Conservation (phyloP, 2,888 invertebrate species). For the Amphimallon solstitiale region DNA sequence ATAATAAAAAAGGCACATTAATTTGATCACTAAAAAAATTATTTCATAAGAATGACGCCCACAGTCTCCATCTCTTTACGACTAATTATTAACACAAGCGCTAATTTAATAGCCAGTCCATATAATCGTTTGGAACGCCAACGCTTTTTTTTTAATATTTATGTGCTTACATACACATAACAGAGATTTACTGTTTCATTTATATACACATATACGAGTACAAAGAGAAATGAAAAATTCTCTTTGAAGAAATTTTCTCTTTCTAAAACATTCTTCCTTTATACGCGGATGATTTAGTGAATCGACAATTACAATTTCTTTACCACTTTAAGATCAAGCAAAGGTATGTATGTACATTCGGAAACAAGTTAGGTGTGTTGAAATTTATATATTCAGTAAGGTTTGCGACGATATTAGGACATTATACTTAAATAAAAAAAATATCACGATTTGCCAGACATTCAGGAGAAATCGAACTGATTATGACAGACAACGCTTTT, state of each 20-base stretch:
- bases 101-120: conserved; percentile 36
- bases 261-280: conserved; percentile 17
- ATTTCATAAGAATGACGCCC: conserved; percentile 36
- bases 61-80: conserved; percentile 31
- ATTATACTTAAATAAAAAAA: too few species aligned
- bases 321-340: not conserved
- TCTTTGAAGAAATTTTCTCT: not conserved
- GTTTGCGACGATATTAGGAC: too few species aligned
- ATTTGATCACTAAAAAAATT: conserved; percentile 32
- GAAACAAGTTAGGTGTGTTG: too few species aligned
- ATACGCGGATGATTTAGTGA: conserved; percentile 27
- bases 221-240: conserved; percentile 20
- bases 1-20: conserved; percentile 29
- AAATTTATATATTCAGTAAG: too few species aligned
- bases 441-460: too few species aligned
- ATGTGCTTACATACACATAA: conserved; percentile 15
- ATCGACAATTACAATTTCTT: conserved; percentile 4
- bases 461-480: too few species aligned
- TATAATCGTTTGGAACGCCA: conserved; percentile 32
- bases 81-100: conserved; percentile 35
- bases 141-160: conserved; percentile 31
- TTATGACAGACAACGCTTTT: too few species aligned
- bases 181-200: conserved; percentile 27
- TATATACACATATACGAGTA: not conserved
- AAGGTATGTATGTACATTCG: too few species aligned